Evolutionary conservation across 1,140 invertebrate species (phyloP).

Genomic region (Magallana angulata): DNA sequence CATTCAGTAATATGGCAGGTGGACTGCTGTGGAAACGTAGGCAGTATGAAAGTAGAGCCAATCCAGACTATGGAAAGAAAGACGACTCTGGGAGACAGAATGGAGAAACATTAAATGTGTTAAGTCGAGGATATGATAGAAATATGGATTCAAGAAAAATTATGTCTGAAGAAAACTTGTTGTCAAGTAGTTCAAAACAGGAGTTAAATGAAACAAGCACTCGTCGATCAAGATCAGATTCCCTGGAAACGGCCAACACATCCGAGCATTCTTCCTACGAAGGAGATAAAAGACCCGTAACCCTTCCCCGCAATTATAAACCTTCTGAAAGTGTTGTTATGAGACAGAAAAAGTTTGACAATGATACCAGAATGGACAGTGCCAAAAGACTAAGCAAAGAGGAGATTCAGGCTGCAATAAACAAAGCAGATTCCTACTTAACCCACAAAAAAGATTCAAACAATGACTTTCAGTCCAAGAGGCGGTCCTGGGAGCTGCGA

Average conservation of each 20-base stretch:
- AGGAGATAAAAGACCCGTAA: background rate
- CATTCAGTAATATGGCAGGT: constrained; percentile 60
- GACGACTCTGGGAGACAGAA: background rate
- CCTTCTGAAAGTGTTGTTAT: constrained; percentile 47
- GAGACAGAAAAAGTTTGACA: constrained; percentile 51
- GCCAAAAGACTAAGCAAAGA: constrained; percentile 67
- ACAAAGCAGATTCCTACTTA: constrained; percentile 71
- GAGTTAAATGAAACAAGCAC: background rate
- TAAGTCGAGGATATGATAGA: constrained; percentile 40
- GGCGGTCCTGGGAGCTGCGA: constrained; percentile 61
- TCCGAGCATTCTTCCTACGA: constrained; percentile 36
- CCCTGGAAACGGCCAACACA: background rate
- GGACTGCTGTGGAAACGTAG: constrained; percentile 67
- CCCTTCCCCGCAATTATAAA: constrained; percentile 16
- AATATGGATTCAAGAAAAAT: constrained; percentile 41
- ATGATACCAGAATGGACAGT: background rate
- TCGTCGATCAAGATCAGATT: constrained; percentile 25
- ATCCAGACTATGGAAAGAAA: background rate
- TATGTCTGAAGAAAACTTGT: constrained; percentile 35
- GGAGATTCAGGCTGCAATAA: constrained; percentile 71
- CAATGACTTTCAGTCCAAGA: constrained; percentile 52
- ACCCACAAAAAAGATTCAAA: constrained; percentile 50
- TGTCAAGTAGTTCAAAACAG: constrained; percentile 15
- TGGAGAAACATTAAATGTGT: constrained; percentile 39
- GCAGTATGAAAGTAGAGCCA: constrained; percentile 56